Conservation (phyloP, 2,888 invertebrate genomes). For the Norana najaformis region DNA sequence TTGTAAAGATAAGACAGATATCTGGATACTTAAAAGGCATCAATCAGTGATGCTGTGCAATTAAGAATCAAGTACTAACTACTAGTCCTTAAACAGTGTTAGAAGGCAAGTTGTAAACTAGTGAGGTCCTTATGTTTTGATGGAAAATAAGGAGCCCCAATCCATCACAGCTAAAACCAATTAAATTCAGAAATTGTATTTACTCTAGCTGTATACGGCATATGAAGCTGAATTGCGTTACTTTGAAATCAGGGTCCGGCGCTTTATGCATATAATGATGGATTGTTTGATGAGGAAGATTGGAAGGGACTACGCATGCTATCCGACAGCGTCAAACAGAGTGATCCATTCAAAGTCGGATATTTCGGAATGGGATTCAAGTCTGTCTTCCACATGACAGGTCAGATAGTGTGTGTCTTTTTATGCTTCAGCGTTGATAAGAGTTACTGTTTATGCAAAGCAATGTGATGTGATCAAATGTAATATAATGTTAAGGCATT, state of each 20-base stretch:
- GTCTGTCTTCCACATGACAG: constrained; percentile 59
- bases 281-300: constrained; percentile 52
- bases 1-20: background rate
- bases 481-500: background rate
- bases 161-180: background rate
- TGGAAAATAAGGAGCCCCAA: background rate
- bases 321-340: constrained; percentile 53
- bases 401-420: constrained; percentile 43
- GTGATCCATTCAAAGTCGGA: constrained; percentile 56
- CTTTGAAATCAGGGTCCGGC: constrained; percentile 51
- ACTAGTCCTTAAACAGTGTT: background rate
- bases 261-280: constrained; percentile 56
- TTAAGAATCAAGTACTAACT: background rate
- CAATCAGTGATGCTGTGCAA: background rate
- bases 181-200: background rate
- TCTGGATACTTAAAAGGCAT: background rate
- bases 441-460: background rate
- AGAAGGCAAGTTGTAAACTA: background rate
- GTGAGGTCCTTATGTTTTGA: background rate
- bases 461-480: background rate
- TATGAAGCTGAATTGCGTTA: background rate
- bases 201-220: background rate
- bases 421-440: background rate
- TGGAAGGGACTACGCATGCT: constrained; percentile 54
- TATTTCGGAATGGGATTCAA: constrained; percentile 60